A percentile compares a stretch with the other conserved stretches of the same genome.
Evolutionary conservation across 2,797 vertebrate genomes (phyloP).

Genomic region (Megalops cyprinoides): DNA sequence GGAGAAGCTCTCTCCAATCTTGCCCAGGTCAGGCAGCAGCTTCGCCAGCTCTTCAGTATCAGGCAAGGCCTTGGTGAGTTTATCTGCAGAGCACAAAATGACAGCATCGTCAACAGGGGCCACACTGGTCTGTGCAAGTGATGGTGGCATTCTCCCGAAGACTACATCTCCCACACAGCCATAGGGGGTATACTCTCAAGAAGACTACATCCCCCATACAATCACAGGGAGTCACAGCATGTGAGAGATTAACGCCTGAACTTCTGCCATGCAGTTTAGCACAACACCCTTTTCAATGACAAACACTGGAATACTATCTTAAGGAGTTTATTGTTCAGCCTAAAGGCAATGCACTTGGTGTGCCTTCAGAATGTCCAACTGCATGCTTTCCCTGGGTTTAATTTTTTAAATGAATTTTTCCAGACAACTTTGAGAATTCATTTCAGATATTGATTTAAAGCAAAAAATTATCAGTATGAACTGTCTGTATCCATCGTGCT

Average conservation of each 20-base stretch:
- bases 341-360: neutral
- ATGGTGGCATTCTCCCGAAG: no score
- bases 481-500: neutral
- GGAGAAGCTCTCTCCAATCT: constrained; percentile 89
- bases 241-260: neutral
- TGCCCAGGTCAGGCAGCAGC: constrained; percentile 90
- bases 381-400: neutral
- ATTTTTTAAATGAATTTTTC: neutral
- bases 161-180: no score
- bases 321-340: neutral
- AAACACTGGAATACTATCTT: no score
- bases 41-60: constrained; percentile 88
- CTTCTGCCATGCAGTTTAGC: neutral
- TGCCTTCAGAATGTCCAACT: neutral
- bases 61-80: constrained; percentile 58
- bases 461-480: neutral
- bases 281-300: neutral
- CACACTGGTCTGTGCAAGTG: no score
- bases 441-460: neutral
- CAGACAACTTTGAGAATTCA: neutral
- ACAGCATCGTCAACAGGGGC: neutral
- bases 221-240: neutral
- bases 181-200: no score
- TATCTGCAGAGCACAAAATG: constrained; percentile 1
- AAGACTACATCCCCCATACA: no score